Evolutionary conservation across 2,113 vertebrate genomes (phyloP), one percentile per base, ranked within the genome.

Genomic region (Phalacrocorax brasilianus): DNA sequence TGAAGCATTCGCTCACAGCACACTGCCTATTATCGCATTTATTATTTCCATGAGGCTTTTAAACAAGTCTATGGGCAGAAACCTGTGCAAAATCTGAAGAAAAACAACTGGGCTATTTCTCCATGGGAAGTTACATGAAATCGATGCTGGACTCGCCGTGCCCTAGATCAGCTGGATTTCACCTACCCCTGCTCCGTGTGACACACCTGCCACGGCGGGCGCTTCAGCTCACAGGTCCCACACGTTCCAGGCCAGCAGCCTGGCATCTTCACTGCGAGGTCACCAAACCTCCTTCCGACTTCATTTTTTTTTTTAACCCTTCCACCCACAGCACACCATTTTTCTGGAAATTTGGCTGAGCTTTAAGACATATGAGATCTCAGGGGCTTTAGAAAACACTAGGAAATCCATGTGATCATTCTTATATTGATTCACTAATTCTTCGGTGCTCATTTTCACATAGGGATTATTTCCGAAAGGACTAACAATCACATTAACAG

Each of bases 171-270:
- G 3, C 65, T 30, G 32, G 30, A 38, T 50, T 35, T 49, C 49
- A 45, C 20, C 40, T 12, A 0, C 40, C 63, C 62, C n/a, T 17
- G 14, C 16, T 23, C 15, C 3, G 0, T 9, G 12, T 3, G 32
- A 66, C 5, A 3, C 4, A n/a, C 1, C 70, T 58, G 14, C 16
- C 66, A 12, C 0, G 5, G 11, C 1, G 7, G 21, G 26, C 21
- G 27, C 78, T 22, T 59, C 35, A 38, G 28, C 12, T 58, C 44
- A 22, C 12, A 18, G 8, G 2, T 28, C 9, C 20, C 28, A 8
- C 2, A 30, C 26, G 38, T 63, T 30, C 16, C 73, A 65, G 42
- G 20, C 8, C 14, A n/a, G 24, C 16, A 78, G 44, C 22, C 22
- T 7, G 15, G 23, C 7, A 35, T 52, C 81, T 88, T 65, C 16